Conservation (phyloP, 2,113 vertebrate species). For the Marcusenius ussheri region DNA sequence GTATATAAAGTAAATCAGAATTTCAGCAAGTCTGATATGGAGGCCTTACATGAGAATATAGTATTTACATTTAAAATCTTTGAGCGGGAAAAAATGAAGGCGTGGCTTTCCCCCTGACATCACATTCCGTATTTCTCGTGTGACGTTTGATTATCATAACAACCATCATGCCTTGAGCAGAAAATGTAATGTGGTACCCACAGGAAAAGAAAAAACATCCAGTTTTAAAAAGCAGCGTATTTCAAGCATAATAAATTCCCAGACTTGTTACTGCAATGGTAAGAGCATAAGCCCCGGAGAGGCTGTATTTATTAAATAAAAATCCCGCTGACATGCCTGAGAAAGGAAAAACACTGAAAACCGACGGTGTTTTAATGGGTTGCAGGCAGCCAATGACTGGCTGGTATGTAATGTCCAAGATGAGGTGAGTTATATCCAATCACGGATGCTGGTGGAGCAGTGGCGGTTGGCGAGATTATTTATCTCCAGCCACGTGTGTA, state of each 20-base stretch:
- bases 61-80: too few relatives aligned
- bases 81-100: too few relatives aligned
- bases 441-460: neutral
- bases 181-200: neutral
- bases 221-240: neutral
- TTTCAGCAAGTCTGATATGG: too few relatives aligned
- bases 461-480: too few relatives aligned
- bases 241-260: neutral
- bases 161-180: neutral
- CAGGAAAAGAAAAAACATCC: neutral
- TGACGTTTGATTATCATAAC: neutral
- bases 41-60: too few relatives aligned
- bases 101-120: neutral
- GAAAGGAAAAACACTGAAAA: neutral
- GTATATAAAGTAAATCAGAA: too few relatives aligned
- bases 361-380: neutral
- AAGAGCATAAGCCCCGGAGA: neutral
- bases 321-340: neutral
- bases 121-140: neutral
- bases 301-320: too few relatives aligned
- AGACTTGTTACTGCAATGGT: neutral
- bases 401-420: neutral
- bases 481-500: neutral
- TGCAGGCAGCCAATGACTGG: neutral
- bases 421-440: neutral